Percentiles rank a stretch among this genome's conserved stretches.
These are phyloP conservation scores for Cetoscarus ocellatus DNA, from an alignment of 2,797 vertebrate genomes.

Conservation along the genomic window DNA sequence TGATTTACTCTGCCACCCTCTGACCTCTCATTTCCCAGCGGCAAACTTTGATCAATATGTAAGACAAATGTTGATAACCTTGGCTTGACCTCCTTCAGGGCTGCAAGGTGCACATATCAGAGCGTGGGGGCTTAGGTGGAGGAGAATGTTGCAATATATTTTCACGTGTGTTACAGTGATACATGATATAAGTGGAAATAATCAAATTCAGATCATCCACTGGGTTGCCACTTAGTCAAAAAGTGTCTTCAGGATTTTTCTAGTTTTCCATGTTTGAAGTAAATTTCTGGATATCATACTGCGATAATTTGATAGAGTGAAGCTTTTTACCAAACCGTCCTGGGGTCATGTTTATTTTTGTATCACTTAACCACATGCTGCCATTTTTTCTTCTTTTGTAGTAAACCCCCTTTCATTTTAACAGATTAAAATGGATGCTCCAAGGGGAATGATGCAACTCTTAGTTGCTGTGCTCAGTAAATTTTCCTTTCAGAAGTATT, in stretches of 20 bases:
- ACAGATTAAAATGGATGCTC: no score
- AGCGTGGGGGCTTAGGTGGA: not conserved
- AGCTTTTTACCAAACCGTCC: not conserved
- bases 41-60: constrained; percentile 76
- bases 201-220: not conserved
- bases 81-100: constrained; percentile 53
- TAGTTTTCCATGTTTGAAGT: not conserved
- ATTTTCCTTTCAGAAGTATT: no score
- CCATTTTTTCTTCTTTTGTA: constrained; percentile 1
- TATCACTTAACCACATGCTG: not conserved
- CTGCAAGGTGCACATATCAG: constrained; percentile 14
- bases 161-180: not conserved
- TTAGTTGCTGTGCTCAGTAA: no score
- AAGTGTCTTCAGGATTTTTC: not conserved
- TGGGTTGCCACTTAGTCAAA: not conserved
- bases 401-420: no score
- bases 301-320: not conserved
- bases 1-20: constrained; percentile 64
- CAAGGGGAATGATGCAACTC: no score
- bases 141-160: no score
- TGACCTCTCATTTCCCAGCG: constrained; percentile 68
- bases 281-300: constrained; percentile 1
- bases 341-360: not conserved
- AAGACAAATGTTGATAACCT: constrained; percentile 77
- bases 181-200: not conserved